Evolutionary conservation across 2,113 vertebrate species (phyloP).

Genomic region (Rostratula benghalensis): DNA sequence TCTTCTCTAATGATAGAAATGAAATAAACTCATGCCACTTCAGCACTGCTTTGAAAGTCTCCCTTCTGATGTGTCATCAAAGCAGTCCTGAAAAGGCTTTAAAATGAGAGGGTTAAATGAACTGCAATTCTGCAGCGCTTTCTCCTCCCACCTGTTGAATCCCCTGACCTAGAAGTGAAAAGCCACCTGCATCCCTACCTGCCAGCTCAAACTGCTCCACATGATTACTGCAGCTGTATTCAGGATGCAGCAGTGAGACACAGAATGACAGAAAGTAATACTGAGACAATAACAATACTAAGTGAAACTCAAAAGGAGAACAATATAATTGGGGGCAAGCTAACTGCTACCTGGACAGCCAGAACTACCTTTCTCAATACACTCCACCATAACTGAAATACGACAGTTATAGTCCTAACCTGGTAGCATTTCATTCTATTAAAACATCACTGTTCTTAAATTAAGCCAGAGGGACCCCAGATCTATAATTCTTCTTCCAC

Average conservation of each 20-base stretch:
- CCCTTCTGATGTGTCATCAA: slow-evolving; percentile 56
- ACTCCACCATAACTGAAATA: neutral
- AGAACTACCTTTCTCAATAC: neutral
- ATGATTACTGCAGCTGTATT: neutral
- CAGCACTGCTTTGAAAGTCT: slow-evolving; percentile 50
- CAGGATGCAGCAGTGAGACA: neutral
- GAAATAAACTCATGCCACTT: slow-evolving; percentile 48
- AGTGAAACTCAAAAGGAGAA: neutral
- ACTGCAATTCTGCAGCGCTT: neutral
- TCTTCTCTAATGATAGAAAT: neutral
- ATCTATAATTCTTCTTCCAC: slow-evolving; percentile 20
- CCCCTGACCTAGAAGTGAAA: slow-evolving; percentile 10
- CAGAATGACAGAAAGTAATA: neutral
- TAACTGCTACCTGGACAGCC: neutral
- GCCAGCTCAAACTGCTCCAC: neutral
- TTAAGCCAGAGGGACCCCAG: neutral
- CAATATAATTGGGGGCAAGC: neutral
- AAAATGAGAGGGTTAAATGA: slow-evolving; percentile 29
- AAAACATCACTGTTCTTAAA: slow-evolving; percentile 27
- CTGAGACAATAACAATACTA: neutral
- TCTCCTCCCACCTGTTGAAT: slow-evolving; percentile 8
- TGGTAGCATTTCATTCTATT: neutral
- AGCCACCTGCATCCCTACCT: neutral
- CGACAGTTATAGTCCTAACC: neutral
- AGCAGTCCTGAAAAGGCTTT: slow-evolving; percentile 47